These are phyloP conservation scores for Panthera tigris DNA, from an alignment of 2,113 vertebrate species.

Conservation along the genomic window DNA sequence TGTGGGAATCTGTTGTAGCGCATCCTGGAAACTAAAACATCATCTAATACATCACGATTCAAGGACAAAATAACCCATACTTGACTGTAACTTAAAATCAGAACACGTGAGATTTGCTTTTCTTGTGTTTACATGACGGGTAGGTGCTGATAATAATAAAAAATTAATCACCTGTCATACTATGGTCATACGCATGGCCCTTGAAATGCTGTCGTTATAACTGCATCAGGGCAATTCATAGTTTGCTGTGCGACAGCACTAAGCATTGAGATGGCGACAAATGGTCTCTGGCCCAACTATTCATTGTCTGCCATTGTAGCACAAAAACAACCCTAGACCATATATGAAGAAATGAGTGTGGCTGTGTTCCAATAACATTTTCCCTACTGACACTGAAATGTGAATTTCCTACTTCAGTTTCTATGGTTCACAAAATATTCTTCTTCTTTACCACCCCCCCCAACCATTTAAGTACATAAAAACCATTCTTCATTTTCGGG, in stretches of 20 bases:
- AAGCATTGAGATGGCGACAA: neutral
- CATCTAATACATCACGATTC: neutral
- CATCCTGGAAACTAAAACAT: neutral
- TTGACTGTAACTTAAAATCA: neutral
- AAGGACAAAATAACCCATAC: neutral
- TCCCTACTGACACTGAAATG: neutral
- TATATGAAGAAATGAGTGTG: neutral
- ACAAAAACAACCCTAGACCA: neutral
- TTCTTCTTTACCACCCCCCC: neutral
- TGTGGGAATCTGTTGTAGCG: neutral
- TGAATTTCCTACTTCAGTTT: neutral
- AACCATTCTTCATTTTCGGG: neutral
- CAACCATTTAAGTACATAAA: constrained; percentile 17
- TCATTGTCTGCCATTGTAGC: neutral
- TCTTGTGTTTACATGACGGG: neutral
- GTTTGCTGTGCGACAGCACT: too few species aligned
- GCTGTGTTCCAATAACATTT: neutral
- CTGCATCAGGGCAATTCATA: neutral
- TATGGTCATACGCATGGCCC: neutral
- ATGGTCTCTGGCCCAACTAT: neutral
- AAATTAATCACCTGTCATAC: neutral
- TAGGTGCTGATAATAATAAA: neutral
- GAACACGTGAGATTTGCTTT: neutral
- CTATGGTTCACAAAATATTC: neutral
- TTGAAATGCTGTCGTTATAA: neutral